Percentiles rank a stretch among this genome's conserved stretches.
Conservation (phyloP, 30 jellyfish, hydroid and myxozoan species). For the Pelagia noctiluca region DNA sequence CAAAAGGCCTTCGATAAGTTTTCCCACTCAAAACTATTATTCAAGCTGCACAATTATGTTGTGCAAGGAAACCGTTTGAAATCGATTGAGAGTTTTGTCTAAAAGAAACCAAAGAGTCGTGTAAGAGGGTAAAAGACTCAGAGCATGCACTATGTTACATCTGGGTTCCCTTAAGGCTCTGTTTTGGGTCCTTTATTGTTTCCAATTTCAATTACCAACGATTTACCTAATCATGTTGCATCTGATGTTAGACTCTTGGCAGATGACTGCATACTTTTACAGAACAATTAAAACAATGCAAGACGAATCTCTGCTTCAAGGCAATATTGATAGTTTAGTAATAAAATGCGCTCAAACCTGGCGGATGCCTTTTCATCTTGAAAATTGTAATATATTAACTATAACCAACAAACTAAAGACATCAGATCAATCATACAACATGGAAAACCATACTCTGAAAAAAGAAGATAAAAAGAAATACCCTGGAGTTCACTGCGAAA, state of each 20-base stretch:
- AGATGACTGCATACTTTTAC: slow-evolving; percentile 17
- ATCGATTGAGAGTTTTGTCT: too few relatives aligned
- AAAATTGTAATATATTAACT: not conserved
- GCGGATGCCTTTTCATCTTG: slow-evolving; percentile 32
- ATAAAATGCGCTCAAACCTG: slow-evolving; percentile 38
- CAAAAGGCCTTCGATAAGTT: slow-evolving; percentile 9
- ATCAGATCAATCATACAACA: slow-evolving; percentile 41
- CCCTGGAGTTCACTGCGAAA: slow-evolving; percentile 10
- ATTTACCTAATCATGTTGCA: slow-evolving; percentile 36
- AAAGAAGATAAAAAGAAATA: too few relatives aligned
- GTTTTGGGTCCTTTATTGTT: slow-evolving; percentile 56
- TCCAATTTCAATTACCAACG: slow-evolving; percentile 40
- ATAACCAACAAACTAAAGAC: slow-evolving; percentile 31
- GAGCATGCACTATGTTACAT: too few relatives aligned
- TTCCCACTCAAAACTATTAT: too few relatives aligned
- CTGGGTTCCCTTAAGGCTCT: slow-evolving; percentile 64
- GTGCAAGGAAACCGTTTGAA: too few relatives aligned
- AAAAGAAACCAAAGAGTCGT: too few relatives aligned
- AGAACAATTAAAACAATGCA: too few relatives aligned
- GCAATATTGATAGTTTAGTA: slow-evolving; percentile 26
- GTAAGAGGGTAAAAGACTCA: too few relatives aligned
- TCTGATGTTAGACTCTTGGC: slow-evolving; percentile 37
- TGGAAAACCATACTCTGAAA: too few relatives aligned
- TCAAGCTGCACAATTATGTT: too few relatives aligned
- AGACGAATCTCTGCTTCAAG: too few relatives aligned